phyloP scores from a whole-genome alignment of 2,797 vertebrate species.

The Helicolenus hilgendorfi region DNA sequence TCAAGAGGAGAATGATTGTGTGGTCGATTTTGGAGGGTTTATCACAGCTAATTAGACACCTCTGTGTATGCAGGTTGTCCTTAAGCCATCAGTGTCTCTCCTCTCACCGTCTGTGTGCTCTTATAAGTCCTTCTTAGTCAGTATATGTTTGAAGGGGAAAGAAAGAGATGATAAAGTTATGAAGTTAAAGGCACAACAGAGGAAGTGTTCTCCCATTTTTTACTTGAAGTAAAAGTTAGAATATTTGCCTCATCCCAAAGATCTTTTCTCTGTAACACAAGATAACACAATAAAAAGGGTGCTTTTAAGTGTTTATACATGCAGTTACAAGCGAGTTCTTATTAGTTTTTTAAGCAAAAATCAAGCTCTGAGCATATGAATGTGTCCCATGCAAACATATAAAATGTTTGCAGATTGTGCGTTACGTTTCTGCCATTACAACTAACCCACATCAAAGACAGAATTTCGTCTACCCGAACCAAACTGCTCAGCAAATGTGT shows the following conservation, averaged over 20 bases:
- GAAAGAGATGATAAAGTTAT: background rate
- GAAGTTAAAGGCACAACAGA: background rate
- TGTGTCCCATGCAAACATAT: background rate
- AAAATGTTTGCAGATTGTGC: background rate
- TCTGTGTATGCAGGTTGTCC: background rate
- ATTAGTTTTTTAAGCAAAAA: background rate
- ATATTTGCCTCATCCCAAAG: background rate
- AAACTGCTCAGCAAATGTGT: constrained; percentile 7
- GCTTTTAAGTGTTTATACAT: background rate
- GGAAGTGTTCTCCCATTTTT: background rate
- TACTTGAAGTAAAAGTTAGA: background rate
- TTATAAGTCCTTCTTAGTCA: background rate
- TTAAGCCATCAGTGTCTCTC: background rate
- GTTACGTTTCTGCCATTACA: background rate
- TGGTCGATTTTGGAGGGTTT: background rate
- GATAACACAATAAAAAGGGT: background rate
- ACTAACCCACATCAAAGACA: background rate
- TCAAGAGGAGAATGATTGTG: background rate
- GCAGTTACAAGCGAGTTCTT: background rate
- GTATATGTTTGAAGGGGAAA: background rate
- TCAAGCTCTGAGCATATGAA: background rate
- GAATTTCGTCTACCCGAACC: background rate
- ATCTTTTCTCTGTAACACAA: no score
- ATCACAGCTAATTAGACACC: constrained; percentile 16
- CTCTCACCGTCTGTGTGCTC: no score